Evolutionary conservation across 1,140 invertebrate species (phyloP), one percentile per base, ranked within the genome.

Genomic region (Parasteatoda tepidariorum): DNA sequence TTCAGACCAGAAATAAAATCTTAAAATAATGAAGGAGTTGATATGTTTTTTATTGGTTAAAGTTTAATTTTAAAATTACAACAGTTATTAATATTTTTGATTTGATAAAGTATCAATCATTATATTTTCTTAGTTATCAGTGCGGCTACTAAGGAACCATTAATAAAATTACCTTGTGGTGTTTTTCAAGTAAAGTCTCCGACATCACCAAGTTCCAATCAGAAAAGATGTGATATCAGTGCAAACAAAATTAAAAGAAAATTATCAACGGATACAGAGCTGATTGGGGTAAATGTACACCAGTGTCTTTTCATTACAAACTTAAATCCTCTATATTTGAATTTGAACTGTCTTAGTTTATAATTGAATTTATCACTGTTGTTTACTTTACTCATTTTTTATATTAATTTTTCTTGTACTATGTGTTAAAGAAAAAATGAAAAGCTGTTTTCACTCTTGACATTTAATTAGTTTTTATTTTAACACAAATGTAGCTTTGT

Each of bases 401-500:
- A n/a, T n/a, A n/a, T n/a, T n/a, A n/a, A n/a, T n/a, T n/a, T n/a
- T n/a, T n/a, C n/a, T n/a, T n/a, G n/a, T n/a, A n/a, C n/a, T n/a
- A n/a, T n/a, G n/a, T n/a, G n/a, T n/a, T n/a, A n/a, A n/a, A n/a
- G n/a, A n/a, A n/a, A n/a, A n/a, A n/a, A n/a, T n/a, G n/a, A n/a
- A n/a, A n/a, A n/a, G n/a, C n/a, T n/a, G n/a, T n/a, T n/a, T n/a
- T n/a, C n/a, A n/a, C n/a, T n/a, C n/a, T n/a, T n/a, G n/a, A n/a
- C n/a, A n/a, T n/a, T n/a, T n/a, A n/a, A n/a, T n/a, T n/a, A n/a
- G n/a, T n/a, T n/a, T n/a, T n/a, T n/a, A n/a, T n/a, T n/a, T n/a
- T n/a, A n/a, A n/a, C n/a, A n/a, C n/a, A n/a, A n/a, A n/a, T n/a
- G 11, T 33, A 79, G 76, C 15, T 57, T 1, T 79, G 76, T 26